phyloP scores from a whole-genome alignment of 2,888 invertebrate species.

The Euzetes globulus region DNA sequence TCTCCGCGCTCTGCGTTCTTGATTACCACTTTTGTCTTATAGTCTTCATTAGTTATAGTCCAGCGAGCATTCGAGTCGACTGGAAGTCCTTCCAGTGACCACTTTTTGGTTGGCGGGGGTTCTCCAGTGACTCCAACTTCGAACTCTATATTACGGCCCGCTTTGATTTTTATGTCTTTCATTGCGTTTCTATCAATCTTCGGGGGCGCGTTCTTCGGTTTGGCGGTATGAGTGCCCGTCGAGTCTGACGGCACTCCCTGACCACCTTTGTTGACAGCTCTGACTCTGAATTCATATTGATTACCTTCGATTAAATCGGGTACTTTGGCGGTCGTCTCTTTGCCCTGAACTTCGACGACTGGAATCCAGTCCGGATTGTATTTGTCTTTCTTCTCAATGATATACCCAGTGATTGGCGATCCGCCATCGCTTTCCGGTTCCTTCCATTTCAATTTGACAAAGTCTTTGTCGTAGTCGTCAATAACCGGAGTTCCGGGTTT shows the following conservation, averaged over 20 bases:
- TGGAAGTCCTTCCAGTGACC: slow-evolving; percentile 63
- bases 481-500: slow-evolving; percentile 51
- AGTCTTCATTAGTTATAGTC: slow-evolving; percentile 75
- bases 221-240: slow-evolving; percentile 45
- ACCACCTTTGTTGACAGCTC: slow-evolving; percentile 90
- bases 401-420: slow-evolving; percentile 51
- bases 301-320: slow-evolving; percentile 83
- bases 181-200: slow-evolving; percentile 89
- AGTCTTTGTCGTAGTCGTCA: slow-evolving; percentile 52
- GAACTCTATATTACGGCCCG: slow-evolving; percentile 74
- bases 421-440: slow-evolving; percentile 54
- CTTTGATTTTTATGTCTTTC: slow-evolving; percentile 58
- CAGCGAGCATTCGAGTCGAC: slow-evolving; percentile 50
- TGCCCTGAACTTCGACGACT: slow-evolving; percentile 66
- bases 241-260: slow-evolving; percentile 58
- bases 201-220: slow-evolving; percentile 70
- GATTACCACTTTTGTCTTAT: slow-evolving; percentile 78
- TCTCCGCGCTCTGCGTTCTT: slow-evolving; percentile 70
- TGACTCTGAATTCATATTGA: slow-evolving; percentile 89
- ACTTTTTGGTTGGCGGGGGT: slow-evolving; percentile 87
- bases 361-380: slow-evolving; percentile 94
- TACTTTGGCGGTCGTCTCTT: slow-evolving; percentile 64
- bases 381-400: slow-evolving; percentile 55
- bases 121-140: slow-evolving; percentile 88
- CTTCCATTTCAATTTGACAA: slow-evolving; percentile 52